A percentile compares a stretch with the other conserved stretches of the same genome.
Conservation (phyloP, 2,113 vertebrate species). For the Apteryx owenii region DNA sequence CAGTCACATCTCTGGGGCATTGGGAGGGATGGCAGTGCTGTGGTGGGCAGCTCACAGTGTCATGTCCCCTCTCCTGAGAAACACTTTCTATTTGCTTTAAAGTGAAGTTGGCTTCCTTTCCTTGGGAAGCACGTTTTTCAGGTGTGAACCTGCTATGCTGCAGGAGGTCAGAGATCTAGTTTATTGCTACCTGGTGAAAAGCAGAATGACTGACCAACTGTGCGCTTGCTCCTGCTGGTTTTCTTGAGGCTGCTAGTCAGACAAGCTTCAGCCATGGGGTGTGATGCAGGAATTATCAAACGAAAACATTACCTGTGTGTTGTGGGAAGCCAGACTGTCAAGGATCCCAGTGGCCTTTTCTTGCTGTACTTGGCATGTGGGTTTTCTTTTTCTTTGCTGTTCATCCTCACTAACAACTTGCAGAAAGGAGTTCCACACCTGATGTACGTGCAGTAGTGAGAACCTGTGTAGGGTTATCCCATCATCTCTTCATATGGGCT, state of each 20-base stretch:
- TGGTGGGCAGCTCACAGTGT: not conserved
- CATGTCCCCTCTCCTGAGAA: no score
- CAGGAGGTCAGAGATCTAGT: not conserved
- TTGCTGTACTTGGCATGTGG: not conserved
- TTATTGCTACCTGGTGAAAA: not conserved
- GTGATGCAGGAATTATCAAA: not conserved
- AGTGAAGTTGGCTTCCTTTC: not conserved
- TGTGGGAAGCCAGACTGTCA: not conserved
- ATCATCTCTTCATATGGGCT: not conserved
- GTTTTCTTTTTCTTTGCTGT: not conserved
- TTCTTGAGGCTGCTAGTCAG: not conserved
- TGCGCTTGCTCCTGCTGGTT: no score
- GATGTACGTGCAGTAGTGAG: not conserved
- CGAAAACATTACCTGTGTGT: rapidly evolving
- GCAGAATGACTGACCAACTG: not conserved
- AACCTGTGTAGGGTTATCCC: no score
- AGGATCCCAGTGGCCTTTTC: not conserved
- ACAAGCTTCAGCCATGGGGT: not conserved
- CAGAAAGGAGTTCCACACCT: not conserved
- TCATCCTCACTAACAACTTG: not conserved
- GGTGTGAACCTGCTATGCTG: not conserved
- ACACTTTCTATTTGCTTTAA: no score
- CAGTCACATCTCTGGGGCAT: not conserved
- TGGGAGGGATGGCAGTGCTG: not conserved
- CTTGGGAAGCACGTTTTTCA: not conserved